Base-by-base conservation (phyloP, 2,888 invertebrate genomes). In the Drosophila kokeensis region DNA sequence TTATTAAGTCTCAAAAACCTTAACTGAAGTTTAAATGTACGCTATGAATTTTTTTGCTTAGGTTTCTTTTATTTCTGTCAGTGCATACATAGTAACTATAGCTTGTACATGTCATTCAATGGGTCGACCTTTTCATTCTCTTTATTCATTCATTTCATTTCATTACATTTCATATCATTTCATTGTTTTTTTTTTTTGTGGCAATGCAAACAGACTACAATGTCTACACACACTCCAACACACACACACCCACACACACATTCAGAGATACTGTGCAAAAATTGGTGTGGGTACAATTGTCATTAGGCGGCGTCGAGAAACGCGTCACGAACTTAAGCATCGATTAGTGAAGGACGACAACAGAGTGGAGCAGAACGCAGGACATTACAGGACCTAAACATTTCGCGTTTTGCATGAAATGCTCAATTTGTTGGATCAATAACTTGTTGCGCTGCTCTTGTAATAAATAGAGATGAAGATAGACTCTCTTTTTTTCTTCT, bases 301-400 rank as follows among this genome's bases (percentile, higher is more conserved):
- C 84, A 88, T 85, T 85, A 88, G 83, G 79, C 83, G 85, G 64
- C 77, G 68, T 53, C 67, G 59, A 67, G 49, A 76, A 79, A 27
- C 79, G 88, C 83, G 85, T 84, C 84, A 87, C 78, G 79, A 82
- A 69, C 80, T 76, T 79, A 70, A 81, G 69, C 77, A 77, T 68
- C 89, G 89, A 85, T 85, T 88, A 88, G 79, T 73, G 74, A 60
- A 77, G 84, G 75, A 73, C 81, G 64, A 55, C 36, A n/a, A 45
- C 48, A 29, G 50, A 48, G 54, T 40, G 29, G 50, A 54, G 45
- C 7, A 45, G 21, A 21, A n/a, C 45, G 24, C 45, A 63, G 40
- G 53, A 61, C 64, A 75, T 34, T 42, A 59, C 49, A 57, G 68
- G 65, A 53, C 59, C 49, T 57, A 54, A 54, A 4, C 49, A 42